These are phyloP conservation scores for Tamias sibiricus DNA, from an alignment of 2,113 vertebrate genomes.

Conservation along the genomic window DNA sequence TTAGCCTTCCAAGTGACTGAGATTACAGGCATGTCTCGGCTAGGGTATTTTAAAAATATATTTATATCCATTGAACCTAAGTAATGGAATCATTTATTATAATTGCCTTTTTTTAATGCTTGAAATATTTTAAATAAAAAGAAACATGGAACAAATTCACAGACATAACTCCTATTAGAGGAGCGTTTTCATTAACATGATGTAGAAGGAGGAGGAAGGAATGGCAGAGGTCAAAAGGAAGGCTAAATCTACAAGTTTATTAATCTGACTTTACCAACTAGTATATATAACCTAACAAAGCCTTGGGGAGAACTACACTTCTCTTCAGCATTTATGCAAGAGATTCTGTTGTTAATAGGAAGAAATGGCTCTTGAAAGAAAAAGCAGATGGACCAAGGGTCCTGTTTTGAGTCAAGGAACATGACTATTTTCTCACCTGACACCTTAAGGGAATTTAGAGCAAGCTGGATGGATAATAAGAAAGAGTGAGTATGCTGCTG, in stretches of 20 bases:
- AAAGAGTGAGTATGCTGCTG: background rate
- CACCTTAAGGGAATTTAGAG: constrained; percentile 39
- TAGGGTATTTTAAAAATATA: too few relatives aligned
- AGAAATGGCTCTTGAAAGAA: constrained; percentile 50
- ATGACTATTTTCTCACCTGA: constrained; percentile 40
- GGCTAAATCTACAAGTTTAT: background rate
- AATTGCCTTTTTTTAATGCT: background rate
- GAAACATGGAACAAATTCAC: background rate
- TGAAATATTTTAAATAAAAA: background rate
- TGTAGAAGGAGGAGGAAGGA: background rate
- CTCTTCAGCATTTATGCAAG: background rate
- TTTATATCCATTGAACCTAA: too few relatives aligned
- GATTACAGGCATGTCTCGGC: too few relatives aligned
- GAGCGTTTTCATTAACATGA: background rate
- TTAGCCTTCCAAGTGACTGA: too few relatives aligned
- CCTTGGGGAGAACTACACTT: background rate
- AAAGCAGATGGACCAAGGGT: background rate
- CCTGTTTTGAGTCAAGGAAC: constrained; percentile 24
- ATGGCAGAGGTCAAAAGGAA: background rate
- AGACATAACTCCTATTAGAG: background rate
- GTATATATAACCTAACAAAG: background rate
- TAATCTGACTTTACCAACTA: background rate
- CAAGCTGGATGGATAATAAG: constrained; percentile 13
- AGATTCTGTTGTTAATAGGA: constrained; percentile 38
- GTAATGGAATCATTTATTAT: too few relatives aligned